Base-by-base conservation (phyloP, 2,888 invertebrate genomes). In the Spilarctia lutea region DNA sequence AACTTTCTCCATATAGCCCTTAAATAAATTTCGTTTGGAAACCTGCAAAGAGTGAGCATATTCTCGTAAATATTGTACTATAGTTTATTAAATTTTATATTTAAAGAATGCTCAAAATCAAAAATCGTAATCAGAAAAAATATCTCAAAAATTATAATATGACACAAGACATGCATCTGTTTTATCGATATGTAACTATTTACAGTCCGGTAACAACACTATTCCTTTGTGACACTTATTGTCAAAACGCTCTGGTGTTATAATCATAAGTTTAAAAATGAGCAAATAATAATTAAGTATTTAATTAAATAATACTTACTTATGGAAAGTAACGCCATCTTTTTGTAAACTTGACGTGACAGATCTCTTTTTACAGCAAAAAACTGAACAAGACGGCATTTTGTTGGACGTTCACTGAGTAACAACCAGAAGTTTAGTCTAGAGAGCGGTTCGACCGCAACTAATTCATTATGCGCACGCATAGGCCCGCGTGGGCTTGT, bases 251-350 rank as follows among this genome's bases (percentile, higher is more conserved):
- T 39, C 39, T 39, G 0, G 39, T 39, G 39, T 3, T 6, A 35
- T 35, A 35, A n/a, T 39, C 6, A 39, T 11, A 39, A 39, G 6
- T 39, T 11, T 1, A 39, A 45, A 13, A 45, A 45, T 24, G 35
- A 67, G 16, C 8, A 67, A 42, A 35, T 65, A 35, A 18, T 52
- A 18, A 33, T 39, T 35, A 3, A 16, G 16, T 45, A 65, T 65
- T 11, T 35, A 20, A 30, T 42, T 68, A 45, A 45, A 42, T 45
- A 56, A 35, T 70, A 70, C 70, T 70, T 52, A 70, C 70, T 56
- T 52, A 70, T 70, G 70, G 33, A 70, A 70, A n/a, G 70, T 70
- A 70, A 70, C 56, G 24, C 70, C 70, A 70, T 70, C 70, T 70
- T 71, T 71, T 71, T 71, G 71, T 60, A 71, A 71, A 71, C 27